A percentile compares a stretch with the other conserved stretches of the same genome.
These are phyloP conservation scores for Samia ricini DNA, from an alignment of 1,140 invertebrate genomes.

Conservation along the genomic window DNA sequence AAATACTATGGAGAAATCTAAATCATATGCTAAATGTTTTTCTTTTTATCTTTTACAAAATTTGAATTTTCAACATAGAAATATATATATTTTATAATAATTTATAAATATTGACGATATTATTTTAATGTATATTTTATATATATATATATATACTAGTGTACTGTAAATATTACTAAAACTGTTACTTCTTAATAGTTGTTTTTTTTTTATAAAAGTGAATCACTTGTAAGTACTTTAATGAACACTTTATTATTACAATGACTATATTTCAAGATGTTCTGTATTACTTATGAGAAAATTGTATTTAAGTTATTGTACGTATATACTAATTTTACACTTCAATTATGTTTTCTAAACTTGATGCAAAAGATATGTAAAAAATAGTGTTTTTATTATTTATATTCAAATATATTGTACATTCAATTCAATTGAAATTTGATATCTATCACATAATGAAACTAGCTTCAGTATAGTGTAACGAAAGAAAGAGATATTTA, in stretches of 20 bases:
- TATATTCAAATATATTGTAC: background rate
- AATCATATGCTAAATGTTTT: background rate
- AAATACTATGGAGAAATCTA: background rate
- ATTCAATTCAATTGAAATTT: background rate
- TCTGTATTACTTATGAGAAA: background rate
- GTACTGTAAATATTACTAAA: too few relatives aligned
- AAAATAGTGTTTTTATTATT: background rate
- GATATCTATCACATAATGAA: background rate
- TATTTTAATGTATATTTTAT: background rate
- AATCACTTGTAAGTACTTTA: background rate
- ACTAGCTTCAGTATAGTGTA: background rate
- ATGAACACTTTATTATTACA: background rate
- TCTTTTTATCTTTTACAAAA: background rate
- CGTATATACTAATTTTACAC: conserved; percentile 8
- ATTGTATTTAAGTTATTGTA: background rate
- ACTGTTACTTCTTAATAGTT: too few relatives aligned
- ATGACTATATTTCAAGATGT: background rate
- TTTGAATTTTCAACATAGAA: background rate
- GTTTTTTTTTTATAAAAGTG: too few relatives aligned
- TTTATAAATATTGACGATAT: background rate
- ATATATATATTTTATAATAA: background rate
- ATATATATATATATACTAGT: background rate
- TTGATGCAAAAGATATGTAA: conserved; percentile 3
- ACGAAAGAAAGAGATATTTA: too few relatives aligned
- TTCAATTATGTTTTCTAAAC: conserved; percentile 23